Evolutionary conservation across 2,797 vertebrate species (phyloP), one percentile per base, ranked within the genome.

Genomic region (Carapus acus): DNA sequence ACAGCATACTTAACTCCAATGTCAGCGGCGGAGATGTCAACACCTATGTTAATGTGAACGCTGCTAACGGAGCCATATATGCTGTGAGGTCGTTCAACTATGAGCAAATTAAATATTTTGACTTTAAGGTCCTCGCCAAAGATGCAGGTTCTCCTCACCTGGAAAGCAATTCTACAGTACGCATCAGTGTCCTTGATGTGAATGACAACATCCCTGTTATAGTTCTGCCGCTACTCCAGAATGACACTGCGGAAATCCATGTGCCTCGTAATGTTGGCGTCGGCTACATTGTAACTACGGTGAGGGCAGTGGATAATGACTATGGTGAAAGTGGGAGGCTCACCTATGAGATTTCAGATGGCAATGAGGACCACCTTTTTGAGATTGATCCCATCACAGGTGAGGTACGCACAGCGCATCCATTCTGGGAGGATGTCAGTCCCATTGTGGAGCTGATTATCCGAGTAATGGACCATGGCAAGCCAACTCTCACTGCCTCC

Each of bases 121-220:
- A 98, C 77, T 99, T 99, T 63, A 96, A 94, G 0, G 93, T 99
- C 43, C 85, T 96, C 24, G 96, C 96, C 9, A 95, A 92, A 81
- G 96, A 99, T 81, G 93, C 93, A 0, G 96, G 96, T 34, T 94
- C 93, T 1, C 96, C 96, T 6, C 96, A 96, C 74, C 72, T 97
- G 2, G 94, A 98, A 82, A 98, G 93, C 85, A 98, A 98, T 0
- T 88, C 94, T 41, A 98, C 96, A 0, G 96, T 98, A 36, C 87
- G 93, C 0, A 95, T 99, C 62, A 97, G 91, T 0, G 92, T 99
- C 27, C 83, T 97, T 0, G 96, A 98, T 23, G 95, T 98, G 65
- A 98, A 98, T 0, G 96, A 99, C 82, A 98, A 98, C 4, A 95
- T 97, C 0, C 96, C 96, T 0, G 92, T 98, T 38, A 98, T 99